A percentile compares a stretch with the other conserved stretches of the same genome.
These are phyloP conservation scores for Crocallis elinguaria DNA, from an alignment of 2,888 invertebrate genomes.

Conservation along the genomic window DNA sequence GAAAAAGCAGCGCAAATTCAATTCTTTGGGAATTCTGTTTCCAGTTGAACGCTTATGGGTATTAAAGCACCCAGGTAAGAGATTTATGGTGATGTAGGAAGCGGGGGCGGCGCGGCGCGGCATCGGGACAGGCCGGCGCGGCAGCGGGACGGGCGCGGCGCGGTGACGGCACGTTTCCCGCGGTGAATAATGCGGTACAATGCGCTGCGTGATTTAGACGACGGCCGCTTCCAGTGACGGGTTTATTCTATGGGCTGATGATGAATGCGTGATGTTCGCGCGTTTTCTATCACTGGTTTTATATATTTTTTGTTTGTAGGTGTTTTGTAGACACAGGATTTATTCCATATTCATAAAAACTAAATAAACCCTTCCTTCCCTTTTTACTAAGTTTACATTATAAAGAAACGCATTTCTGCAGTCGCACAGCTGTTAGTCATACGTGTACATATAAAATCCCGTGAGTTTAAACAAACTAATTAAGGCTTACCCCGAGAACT, in stretches of 20 bases:
- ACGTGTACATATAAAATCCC: background rate
- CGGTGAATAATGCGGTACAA: slow-evolving; percentile 35
- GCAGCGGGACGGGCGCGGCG: slow-evolving; percentile 12
- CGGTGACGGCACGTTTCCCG: slow-evolving; percentile 33
- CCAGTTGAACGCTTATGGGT: slow-evolving; percentile 33
- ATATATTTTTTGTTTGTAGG: background rate
- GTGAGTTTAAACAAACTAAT: slow-evolving; percentile 7
- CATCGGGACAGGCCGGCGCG: no score
- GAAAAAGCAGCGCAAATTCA: slow-evolving; percentile 26
- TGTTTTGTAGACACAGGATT: no score
- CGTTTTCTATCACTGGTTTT: background rate
- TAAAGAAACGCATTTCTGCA: no score
- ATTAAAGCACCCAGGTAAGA: slow-evolving; percentile 33
- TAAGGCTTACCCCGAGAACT: background rate
- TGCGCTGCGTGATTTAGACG: slow-evolving; percentile 43
- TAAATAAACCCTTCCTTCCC: no score
- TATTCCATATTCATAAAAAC: no score
- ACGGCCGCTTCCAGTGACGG: slow-evolving; percentile 31
- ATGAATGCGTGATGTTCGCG: slow-evolving; percentile 18
- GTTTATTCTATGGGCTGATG: slow-evolving; percentile 31
- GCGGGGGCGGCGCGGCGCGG: slow-evolving; percentile 13
- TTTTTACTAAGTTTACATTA: no score
- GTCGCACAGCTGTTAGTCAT: background rate
- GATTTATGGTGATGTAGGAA: slow-evolving; percentile 34
- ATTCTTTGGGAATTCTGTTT: slow-evolving; percentile 32